Percentiles rank a stretch among this genome's conserved stretches.
These are phyloP conservation scores for Pangasius krempfi DNA, from an alignment of 2,797 vertebrate genomes.

Conservation along the genomic window DNA sequence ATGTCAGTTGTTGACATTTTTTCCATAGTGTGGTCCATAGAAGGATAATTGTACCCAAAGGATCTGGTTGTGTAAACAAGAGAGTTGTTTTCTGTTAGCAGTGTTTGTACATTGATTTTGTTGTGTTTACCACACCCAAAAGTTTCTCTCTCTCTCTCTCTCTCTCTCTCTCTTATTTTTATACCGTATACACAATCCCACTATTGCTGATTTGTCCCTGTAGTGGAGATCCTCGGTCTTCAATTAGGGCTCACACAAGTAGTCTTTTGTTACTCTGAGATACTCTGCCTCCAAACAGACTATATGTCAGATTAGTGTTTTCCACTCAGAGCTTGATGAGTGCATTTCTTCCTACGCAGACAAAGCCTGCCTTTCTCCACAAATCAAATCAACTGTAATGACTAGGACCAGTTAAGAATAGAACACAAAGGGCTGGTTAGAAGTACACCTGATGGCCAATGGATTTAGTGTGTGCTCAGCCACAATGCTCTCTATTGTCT, in stretches of 20 bases:
- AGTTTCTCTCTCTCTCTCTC: neutral
- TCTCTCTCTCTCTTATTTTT: neutral
- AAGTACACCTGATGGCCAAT: constrained; percentile 37
- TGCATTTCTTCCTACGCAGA: constrained; percentile 52
- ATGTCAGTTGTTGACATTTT: neutral
- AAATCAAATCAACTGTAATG: constrained; percentile 53
- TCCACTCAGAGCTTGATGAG: constrained; percentile 36
- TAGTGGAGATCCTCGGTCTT: neutral
- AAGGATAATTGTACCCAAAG: constrained; percentile 13
- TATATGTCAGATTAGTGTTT: constrained; percentile 52
- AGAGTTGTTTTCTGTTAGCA: neutral
- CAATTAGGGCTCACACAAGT: constrained; percentile 50
- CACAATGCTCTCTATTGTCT: constrained; percentile 37
- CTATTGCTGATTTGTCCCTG: constrained; percentile 2
- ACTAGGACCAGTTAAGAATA: constrained; percentile 39
- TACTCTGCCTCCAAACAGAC: constrained; percentile 55
- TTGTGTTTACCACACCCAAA: constrained; percentile 1
- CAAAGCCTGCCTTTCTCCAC: constrained; percentile 55
- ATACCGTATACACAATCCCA: neutral
- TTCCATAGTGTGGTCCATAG: neutral
- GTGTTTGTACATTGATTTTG: neutral
- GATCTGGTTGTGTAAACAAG: neutral
- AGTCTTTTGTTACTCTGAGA: constrained; percentile 53
- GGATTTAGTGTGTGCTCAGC: constrained; percentile 16
- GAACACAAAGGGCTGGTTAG: constrained; percentile 31